Percentiles rank a stretch among this genome's conserved stretches.
These are phyloP conservation scores for Oxycera nigricornis DNA, from an alignment of 2,888 invertebrate species.

Conservation along the genomic window DNA sequence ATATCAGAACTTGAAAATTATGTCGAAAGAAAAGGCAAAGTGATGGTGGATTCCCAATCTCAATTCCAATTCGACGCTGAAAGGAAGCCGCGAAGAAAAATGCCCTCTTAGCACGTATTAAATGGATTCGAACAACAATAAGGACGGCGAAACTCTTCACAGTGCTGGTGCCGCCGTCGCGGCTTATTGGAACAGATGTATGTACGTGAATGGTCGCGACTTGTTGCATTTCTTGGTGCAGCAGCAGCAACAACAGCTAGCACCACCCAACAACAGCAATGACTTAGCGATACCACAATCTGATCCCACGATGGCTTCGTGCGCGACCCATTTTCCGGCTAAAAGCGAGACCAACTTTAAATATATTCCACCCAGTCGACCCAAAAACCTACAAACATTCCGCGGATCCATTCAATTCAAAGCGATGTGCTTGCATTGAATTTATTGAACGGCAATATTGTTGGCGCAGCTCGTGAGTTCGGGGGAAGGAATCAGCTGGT, in stretches of 20 bases:
- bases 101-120: background rate
- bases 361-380: conserved; percentile 33
- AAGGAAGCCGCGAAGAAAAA: background rate
- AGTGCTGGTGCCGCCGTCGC: background rate
- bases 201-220: background rate
- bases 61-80: background rate
- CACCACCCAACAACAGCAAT: background rate
- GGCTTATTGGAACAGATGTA: background rate
- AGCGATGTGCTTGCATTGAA: background rate
- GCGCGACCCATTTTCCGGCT: conserved; percentile 12
- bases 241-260: background rate
- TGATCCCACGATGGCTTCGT: background rate
- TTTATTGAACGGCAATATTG: background rate
- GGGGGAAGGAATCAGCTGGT: background rate
- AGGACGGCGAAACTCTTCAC: background rate
- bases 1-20: no score
- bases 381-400: conserved; percentile 39
- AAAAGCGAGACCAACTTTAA: background rate
- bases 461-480: background rate
- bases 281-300: background rate
- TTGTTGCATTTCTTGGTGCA: conserved; percentile 24
- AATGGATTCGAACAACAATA: background rate
- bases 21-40: no score
- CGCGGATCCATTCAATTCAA: conserved; percentile 3
- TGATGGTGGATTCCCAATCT: no score